A percentile compares a stretch with the other conserved stretches of the same genome.
These are phyloP conservation scores for Ameiurus melas DNA, from an alignment of 2,113 vertebrate genomes.

Conservation along the genomic window DNA sequence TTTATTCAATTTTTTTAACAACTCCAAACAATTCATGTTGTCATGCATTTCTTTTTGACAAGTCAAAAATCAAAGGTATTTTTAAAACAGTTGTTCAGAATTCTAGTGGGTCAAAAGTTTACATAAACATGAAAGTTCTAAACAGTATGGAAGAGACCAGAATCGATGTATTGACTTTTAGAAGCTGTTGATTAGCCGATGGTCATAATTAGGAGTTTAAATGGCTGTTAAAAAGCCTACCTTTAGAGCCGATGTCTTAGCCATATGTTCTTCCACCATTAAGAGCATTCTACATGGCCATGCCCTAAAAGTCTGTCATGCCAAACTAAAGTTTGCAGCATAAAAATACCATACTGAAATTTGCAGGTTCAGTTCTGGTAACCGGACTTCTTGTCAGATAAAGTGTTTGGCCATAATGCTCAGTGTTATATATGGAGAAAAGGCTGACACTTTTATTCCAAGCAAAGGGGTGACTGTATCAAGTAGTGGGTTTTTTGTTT, in stretches of 20 bases:
- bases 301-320: too few species aligned
- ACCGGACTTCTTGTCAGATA: not conserved
- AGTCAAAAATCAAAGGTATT: not conserved
- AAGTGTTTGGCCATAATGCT: not conserved
- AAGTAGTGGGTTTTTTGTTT: too few species aligned
- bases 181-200: not conserved
- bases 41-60: not conserved
- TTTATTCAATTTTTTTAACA: not conserved
- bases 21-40: not conserved
- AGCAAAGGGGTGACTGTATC: too few species aligned
- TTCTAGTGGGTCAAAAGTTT: not conserved
- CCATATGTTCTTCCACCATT: too few species aligned
- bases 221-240: not conserved
- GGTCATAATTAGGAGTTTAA: not conserved
- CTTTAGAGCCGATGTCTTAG: not conserved
- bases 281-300: too few species aligned
- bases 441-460: too few species aligned
- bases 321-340: not conserved
- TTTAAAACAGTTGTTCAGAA: not conserved
- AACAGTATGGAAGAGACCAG: not conserved
- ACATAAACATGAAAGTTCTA: not conserved
- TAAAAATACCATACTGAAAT: not conserved
- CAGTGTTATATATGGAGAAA: too few species aligned
- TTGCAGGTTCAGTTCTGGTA: not conserved
- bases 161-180: not conserved